These are phyloP conservation scores for Conus betulinus DNA, from an alignment of 1,140 invertebrate genomes.

Conservation along the genomic window DNA sequence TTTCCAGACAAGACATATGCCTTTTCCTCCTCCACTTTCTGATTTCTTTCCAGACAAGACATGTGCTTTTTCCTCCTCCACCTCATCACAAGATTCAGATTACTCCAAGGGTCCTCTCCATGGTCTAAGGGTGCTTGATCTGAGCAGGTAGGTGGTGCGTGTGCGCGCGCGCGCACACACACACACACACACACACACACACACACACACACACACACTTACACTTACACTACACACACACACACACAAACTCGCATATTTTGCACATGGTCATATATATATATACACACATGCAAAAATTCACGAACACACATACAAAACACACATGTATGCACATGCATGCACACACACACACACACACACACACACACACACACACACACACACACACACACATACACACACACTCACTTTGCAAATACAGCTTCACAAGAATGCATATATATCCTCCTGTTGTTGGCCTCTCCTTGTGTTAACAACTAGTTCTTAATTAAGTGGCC, in stretches of 20 bases:
- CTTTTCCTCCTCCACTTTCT: too few species aligned
- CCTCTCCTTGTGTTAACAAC: too few species aligned
- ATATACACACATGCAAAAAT: background rate
- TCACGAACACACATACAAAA: background rate
- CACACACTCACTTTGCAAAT: too few species aligned
- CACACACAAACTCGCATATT: background rate
- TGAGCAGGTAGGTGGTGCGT: background rate
- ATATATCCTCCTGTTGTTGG: too few species aligned
- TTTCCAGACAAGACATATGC: too few species aligned
- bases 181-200: background rate
- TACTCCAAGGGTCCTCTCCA: conserved; percentile 1
- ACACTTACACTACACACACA: background rate
- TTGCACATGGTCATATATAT: background rate
- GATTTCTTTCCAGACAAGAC: too few species aligned
- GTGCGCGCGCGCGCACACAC: background rate
- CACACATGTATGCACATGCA: too few species aligned
- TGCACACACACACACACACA: too few species aligned
- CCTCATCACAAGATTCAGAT: background rate
- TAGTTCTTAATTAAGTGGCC: too few species aligned
- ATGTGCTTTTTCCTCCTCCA: background rate
- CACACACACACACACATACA: too few species aligned
- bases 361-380: too few species aligned
- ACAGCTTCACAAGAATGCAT: too few species aligned
- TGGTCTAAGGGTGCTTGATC: background rate
- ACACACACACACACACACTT: background rate